phyloP scores from a whole-genome alignment of 2,113 vertebrate species.

The Thermophis baileyi region DNA sequence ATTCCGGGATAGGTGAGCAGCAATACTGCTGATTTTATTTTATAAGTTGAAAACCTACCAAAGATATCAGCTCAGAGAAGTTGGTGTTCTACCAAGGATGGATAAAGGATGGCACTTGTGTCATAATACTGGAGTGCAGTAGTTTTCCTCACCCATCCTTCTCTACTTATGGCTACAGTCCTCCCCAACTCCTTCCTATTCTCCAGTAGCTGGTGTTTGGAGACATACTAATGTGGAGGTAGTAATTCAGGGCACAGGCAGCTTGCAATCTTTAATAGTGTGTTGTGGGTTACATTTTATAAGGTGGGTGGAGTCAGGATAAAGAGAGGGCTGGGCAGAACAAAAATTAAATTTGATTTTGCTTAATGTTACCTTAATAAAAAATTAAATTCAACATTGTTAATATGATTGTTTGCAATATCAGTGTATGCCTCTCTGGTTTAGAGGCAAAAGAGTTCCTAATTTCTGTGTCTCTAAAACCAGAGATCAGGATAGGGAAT shows the following conservation, averaged over 20 bases:
- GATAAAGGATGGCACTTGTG: neutral
- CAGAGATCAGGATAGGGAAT: neutral
- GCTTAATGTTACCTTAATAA: neutral
- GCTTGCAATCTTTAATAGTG: neutral
- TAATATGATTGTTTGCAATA: neutral
- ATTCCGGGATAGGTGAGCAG: neutral
- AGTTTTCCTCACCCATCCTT: neutral
- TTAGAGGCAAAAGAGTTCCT: neutral
- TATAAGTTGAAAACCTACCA: neutral
- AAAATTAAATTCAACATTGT: neutral
- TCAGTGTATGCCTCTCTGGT: neutral
- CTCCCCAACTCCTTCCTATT: neutral
- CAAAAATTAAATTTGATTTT: neutral
- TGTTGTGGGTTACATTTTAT: neutral
- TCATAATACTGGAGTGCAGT: neutral
- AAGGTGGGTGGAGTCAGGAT: neutral
- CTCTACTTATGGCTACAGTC: neutral
- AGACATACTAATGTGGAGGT: neutral
- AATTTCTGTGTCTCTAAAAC: neutral
- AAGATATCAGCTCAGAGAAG: neutral
- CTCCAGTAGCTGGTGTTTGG: neutral
- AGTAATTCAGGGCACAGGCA: neutral
- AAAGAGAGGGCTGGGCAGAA: neutral
- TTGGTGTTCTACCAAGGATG: neutral
- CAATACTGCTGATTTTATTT: neutral